phyloP scores from a whole-genome alignment of 2,113 vertebrate genomes.

The Hypocryptadius cinnamomeus region DNA sequence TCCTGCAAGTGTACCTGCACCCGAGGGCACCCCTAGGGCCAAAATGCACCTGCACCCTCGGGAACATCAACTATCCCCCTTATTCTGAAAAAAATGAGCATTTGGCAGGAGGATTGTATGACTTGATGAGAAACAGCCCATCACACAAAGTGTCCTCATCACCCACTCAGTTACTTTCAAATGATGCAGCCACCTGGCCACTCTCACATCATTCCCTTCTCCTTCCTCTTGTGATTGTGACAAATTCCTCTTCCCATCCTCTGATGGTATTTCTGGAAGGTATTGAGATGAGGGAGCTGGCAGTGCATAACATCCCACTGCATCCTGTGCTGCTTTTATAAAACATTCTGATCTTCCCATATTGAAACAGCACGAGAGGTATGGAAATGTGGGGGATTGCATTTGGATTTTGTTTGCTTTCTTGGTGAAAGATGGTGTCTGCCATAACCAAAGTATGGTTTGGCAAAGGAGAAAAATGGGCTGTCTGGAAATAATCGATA shows the following conservation, averaged over 20 bases:
- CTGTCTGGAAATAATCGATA: not conserved
- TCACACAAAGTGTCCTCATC: not conserved
- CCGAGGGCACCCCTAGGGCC: not conserved
- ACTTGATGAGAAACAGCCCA: not conserved
- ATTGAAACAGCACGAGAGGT: not conserved
- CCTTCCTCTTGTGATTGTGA: not conserved
- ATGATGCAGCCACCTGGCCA: not conserved
- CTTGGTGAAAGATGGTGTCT: not conserved
- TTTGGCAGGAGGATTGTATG: not conserved
- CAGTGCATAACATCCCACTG: not conserved
- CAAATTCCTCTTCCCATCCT: not conserved
- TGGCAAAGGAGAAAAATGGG: slow-evolving; percentile 16
- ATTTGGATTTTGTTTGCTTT: not conserved
- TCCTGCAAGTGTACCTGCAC: not conserved
- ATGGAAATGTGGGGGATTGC: not conserved
- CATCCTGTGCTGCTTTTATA: not conserved
- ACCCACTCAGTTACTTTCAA: not conserved
- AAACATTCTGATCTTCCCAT: not conserved
- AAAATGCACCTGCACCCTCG: not conserved
- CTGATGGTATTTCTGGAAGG: not conserved
- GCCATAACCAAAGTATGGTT: not conserved
- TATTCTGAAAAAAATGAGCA: not conserved
- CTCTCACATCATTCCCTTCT: not conserved
- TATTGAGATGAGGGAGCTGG: not conserved
- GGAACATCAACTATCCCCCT: not conserved